Evolutionary conservation across 2,113 vertebrate genomes (phyloP).

Genomic region (Platysteira castanea): DNA sequence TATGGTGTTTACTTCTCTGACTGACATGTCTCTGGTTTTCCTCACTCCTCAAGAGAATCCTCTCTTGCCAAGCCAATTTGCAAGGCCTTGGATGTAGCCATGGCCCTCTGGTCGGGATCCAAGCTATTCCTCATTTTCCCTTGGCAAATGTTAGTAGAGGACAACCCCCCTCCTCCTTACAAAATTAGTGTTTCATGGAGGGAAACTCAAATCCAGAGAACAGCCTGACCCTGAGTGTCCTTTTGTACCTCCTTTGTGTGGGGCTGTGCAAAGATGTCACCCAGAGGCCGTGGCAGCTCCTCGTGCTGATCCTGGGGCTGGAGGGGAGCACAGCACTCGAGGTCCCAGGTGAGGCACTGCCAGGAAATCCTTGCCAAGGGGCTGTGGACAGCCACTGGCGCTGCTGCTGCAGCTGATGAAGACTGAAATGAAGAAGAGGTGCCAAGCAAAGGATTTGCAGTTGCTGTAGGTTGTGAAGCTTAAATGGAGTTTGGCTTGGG

Average conservation of each 20-base stretch:
- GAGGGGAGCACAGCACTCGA: background rate
- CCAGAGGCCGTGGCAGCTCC: background rate
- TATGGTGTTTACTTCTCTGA: conserved; percentile 64
- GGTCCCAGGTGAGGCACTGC: background rate
- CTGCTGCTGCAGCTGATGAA: conserved; percentile 3
- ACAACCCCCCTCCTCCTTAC: background rate
- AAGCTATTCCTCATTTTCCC: conserved; percentile 53
- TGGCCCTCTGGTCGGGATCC: conserved; percentile 53
- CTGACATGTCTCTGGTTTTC: conserved; percentile 53
- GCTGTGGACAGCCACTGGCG: background rate
- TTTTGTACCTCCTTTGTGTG: background rate
- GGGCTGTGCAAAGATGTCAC: background rate
- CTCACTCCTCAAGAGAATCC: conserved; percentile 57
- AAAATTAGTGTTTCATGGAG: conserved; percentile 8
- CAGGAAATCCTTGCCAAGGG: background rate
- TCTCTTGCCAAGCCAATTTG: conserved; percentile 71
- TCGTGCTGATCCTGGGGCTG: background rate
- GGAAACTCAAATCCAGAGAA: background rate
- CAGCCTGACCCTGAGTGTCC: background rate
- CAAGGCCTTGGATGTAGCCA: conserved; percentile 64
- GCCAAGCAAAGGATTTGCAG: background rate
- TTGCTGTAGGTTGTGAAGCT: background rate
- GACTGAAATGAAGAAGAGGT: background rate
- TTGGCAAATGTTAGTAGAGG: conserved; percentile 33
- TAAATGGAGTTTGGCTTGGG: background rate